Base-by-base conservation (phyloP, 2,888 invertebrate species). In the Notodonta ziczac region DNA sequence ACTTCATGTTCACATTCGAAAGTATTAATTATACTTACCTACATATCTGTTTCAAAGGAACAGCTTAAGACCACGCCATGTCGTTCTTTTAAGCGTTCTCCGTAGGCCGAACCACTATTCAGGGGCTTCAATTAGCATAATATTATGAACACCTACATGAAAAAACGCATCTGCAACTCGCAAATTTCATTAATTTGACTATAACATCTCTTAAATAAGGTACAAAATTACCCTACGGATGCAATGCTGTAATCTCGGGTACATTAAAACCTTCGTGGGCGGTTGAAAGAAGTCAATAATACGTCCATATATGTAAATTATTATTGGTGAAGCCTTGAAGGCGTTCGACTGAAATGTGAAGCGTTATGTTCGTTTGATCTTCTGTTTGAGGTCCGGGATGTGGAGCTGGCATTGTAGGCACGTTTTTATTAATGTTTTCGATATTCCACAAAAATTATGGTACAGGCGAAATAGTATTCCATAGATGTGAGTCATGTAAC, bases 251-350 rank as follows among this genome's bases (percentile, higher is more conserved):
- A 70, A 74, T 75, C 66, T 75, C 57, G 65, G 55, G 65, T 63
- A 61, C 66, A 73, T 78, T 78, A 77, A 78, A 74, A 68, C 63
- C 80, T 70, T 74, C 75, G 78, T 83, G 81, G 77, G 82, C 74
- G 81, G 81, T 67, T 76, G 44, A 67, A 74, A 78, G 69, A 75
- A 73, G 60, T 65, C 61, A 61, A 62, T 67, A 73, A 73, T 66
- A 63, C 59, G 60, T 63, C 74, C 74, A 66, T 79, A 65, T 76
- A 76, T 58, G 76, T 73, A 69, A 72, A 70, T 72, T 74, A 78
- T 73, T 70, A 72, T 72, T 69, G 60, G 62, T 14, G 48, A 53
- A 69, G 63, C 76, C 73, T 78, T 79, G 74, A 69, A 61, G 51
- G 59, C 46, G 60, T 67, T 66, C 61, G 53, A 59, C 69, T 72